These are phyloP conservation scores for Philopotamus ludificatus DNA, from an alignment of 1,140 invertebrate genomes.

Conservation along the genomic window DNA sequence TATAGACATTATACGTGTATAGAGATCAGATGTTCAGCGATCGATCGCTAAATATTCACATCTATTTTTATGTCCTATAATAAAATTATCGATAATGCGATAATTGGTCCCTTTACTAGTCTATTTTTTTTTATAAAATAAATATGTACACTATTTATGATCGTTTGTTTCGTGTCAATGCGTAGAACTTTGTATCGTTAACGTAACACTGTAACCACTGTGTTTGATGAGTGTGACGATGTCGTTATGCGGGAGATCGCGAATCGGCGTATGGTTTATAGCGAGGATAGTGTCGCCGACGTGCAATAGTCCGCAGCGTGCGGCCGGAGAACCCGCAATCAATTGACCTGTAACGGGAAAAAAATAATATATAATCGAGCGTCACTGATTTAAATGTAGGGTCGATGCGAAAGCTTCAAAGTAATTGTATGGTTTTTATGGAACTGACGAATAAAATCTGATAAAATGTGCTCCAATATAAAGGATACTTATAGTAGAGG, in stretches of 20 bases:
- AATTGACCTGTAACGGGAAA: slow-evolving; percentile 69
- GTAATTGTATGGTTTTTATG: not conserved
- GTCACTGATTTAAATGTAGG: not conserved
- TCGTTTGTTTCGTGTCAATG: slow-evolving; percentile 6
- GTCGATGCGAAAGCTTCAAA: too few relatives aligned
- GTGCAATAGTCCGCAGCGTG: slow-evolving; percentile 83
- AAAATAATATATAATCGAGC: not conserved
- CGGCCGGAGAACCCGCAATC: slow-evolving; percentile 93
- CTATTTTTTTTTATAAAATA: too few relatives aligned
- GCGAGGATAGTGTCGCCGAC: slow-evolving; percentile 95
- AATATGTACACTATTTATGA: too few relatives aligned
- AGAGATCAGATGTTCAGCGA: too few relatives aligned
- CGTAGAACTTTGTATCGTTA: slow-evolving; percentile 66
- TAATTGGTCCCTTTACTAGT: too few relatives aligned
- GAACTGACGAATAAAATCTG: too few relatives aligned
- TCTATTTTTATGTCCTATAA: too few relatives aligned
- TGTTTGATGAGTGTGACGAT: slow-evolving; percentile 95
- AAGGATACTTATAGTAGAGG: too few relatives aligned
- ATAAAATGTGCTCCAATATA: too few relatives aligned
- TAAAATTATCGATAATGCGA: too few relatives aligned
- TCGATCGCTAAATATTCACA: too few relatives aligned
- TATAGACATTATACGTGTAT: too few relatives aligned
- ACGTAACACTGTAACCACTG: slow-evolving; percentile 85
- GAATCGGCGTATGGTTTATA: slow-evolving; percentile 91
- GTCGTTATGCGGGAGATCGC: slow-evolving; percentile 91